These are phyloP conservation scores for Erynnis tages DNA, from an alignment of 2,888 invertebrate genomes.

Conservation along the genomic window DNA sequence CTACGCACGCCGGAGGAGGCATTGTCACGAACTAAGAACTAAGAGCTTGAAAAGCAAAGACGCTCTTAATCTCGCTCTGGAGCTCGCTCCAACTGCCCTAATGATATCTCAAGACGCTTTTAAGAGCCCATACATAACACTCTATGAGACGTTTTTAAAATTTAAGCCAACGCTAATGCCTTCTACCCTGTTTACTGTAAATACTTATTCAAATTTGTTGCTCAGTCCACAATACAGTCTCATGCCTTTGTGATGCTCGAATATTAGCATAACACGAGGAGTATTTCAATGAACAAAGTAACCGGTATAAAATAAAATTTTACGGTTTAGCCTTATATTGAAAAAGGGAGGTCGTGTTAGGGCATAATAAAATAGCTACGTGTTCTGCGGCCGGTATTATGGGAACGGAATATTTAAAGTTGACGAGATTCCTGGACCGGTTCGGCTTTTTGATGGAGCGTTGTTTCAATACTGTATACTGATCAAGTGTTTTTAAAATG, in stretches of 20 bases:
- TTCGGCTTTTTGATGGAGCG: slow-evolving; percentile 22
- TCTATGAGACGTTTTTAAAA: slow-evolving; percentile 80
- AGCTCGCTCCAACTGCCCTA: slow-evolving; percentile 65
- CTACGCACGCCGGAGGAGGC: slow-evolving; percentile 34
- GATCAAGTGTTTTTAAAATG: slow-evolving; percentile 8
- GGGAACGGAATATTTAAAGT: slow-evolving; percentile 58
- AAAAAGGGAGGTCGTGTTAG: slow-evolving; percentile 64
- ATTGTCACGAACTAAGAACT: slow-evolving; percentile 31
- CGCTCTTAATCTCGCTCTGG: slow-evolving; percentile 69
- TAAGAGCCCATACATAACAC: slow-evolving; percentile 78
- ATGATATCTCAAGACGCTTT: slow-evolving; percentile 78
- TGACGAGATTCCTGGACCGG: slow-evolving; percentile 41
- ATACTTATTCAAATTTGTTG: slow-evolving; percentile 79
- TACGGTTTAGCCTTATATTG: slow-evolving; percentile 73
- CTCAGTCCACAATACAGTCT: slow-evolving; percentile 62
- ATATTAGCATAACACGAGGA: slow-evolving; percentile 73
- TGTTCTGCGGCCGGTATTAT: slow-evolving; percentile 50
- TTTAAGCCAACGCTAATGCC: slow-evolving; percentile 78
- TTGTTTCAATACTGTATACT: slow-evolving; percentile 7
- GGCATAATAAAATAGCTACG: slow-evolving; percentile 64
- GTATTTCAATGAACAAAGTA: slow-evolving; percentile 75
- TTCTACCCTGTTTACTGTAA: slow-evolving; percentile 74
- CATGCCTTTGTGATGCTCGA: slow-evolving; percentile 61
- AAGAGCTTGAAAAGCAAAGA: slow-evolving; percentile 52
- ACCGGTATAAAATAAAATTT: slow-evolving; percentile 74